A percentile compares a stretch with the other conserved stretches of the same genome.
Conservation (phyloP, 23 tunicate species). For the Oikopleura dioica region DNA sequence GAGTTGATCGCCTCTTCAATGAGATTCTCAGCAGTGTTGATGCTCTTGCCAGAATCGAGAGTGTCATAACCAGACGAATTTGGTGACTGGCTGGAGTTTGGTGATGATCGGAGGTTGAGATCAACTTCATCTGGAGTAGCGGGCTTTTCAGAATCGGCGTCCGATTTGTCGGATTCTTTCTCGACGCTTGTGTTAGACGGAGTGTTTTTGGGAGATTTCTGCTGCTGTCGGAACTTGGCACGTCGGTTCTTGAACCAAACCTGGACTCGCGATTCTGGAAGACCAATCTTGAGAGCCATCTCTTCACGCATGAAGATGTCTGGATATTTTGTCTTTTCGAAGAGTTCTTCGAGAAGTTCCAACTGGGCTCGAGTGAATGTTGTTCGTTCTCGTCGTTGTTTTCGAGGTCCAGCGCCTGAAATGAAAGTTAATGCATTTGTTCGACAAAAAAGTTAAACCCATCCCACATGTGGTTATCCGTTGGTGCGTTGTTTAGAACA, state of each 20-base stretch:
- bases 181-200: background rate
- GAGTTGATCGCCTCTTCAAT: constrained; percentile 4
- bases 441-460: too few species aligned
- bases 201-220: constrained; percentile 2
- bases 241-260: constrained; percentile 13
- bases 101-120: background rate
- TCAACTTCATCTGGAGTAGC: too few species aligned
- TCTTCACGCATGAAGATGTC: constrained; percentile 14
- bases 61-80: constrained; percentile 1
- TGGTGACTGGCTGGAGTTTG: background rate
- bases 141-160: background rate
- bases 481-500: too few species aligned
- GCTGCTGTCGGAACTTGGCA: constrained; percentile 9
- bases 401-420: background rate
- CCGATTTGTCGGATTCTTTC: background rate
- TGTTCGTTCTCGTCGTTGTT: constrained; percentile 10
- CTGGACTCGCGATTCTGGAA: constrained; percentile 11
- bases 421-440: too few species aligned
- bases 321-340: constrained; percentile 11
- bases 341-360: background rate
- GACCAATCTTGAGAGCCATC: constrained; percentile 3
- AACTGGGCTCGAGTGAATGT: constrained; percentile 10
- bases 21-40: background rate
- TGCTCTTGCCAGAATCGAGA: background rate
- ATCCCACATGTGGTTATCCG: too few species aligned